Evolutionary conservation across 1,140 invertebrate genomes (phyloP).

Genomic region (Leptinotarsa defecta): DNA sequence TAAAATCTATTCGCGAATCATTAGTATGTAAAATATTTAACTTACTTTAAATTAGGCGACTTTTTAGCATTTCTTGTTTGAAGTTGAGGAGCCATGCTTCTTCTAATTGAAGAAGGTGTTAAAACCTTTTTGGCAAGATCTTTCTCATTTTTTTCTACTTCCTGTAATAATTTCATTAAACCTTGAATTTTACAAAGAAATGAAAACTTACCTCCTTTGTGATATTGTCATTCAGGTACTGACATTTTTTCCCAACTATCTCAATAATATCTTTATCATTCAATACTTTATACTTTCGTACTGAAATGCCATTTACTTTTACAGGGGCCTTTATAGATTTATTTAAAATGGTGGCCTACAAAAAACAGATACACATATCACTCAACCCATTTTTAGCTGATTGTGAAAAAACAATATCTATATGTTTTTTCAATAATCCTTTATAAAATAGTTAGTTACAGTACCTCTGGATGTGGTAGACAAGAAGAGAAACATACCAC

Average conservation of each 20-base stretch:
- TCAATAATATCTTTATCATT: conserved; percentile 25
- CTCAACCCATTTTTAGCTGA: too few species aligned
- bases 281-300: conserved; percentile 20
- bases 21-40: not conserved
- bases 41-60: conserved; percentile 9
- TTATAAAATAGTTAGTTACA: too few species aligned
- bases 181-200: not conserved
- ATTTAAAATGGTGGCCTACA: conserved; percentile 29
- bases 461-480: too few species aligned
- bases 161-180: conserved; percentile 3
- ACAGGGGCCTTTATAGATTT: conserved; percentile 12
- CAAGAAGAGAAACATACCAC: too few species aligned
- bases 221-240: conserved; percentile 28
- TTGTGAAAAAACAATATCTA: too few species aligned
- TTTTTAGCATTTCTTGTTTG: not conserved
- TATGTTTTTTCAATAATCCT: too few species aligned
- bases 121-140: not conserved
- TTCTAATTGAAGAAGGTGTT: not conserved
- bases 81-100: not conserved
- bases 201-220: not conserved
- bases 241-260: conserved; percentile 27
- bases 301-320: conserved; percentile 13
- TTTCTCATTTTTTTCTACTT: conserved; percentile 5
- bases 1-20: too few species aligned
- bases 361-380: not conserved